Evolutionary conservation across 1,140 invertebrate genomes (phyloP).

Genomic region (Heliconius himera): DNA sequence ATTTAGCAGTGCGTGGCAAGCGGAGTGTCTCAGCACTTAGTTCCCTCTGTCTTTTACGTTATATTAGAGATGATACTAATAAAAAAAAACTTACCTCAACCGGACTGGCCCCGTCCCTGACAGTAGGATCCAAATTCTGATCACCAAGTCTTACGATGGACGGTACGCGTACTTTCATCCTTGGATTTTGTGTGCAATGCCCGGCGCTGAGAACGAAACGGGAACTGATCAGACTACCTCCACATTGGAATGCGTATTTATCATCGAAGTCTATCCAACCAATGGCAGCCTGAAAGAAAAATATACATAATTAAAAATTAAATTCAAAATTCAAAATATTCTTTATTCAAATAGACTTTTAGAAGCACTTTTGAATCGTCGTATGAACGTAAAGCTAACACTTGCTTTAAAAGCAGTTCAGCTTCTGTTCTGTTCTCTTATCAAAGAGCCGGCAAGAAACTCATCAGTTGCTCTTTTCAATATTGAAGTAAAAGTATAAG

Average conservation of each 20-base stretch:
- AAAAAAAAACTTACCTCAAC: conserved; percentile 54
- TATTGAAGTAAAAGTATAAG: too few species aligned
- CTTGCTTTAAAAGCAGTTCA: too few species aligned
- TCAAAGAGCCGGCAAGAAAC: too few species aligned
- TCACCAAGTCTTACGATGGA: conserved; percentile 68
- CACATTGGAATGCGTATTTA: conserved; percentile 60
- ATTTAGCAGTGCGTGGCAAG: too few species aligned
- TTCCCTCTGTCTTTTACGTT: too few species aligned
- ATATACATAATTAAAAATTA: neutral
- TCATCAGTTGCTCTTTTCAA: too few species aligned
- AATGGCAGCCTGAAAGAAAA: conserved; percentile 59
- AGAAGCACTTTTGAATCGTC: too few species aligned
- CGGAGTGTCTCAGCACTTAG: too few species aligned
- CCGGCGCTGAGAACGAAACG: conserved; percentile 63
- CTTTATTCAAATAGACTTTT: too few species aligned
- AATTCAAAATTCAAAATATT: neutral
- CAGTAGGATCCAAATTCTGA: conserved; percentile 61
- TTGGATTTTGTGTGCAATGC: conserved; percentile 53
- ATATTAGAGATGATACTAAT: too few species aligned
- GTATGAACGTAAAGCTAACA: too few species aligned
- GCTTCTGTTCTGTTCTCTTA: too few species aligned
- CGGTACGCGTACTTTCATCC: conserved; percentile 41
- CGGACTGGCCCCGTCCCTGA: conserved; percentile 61
- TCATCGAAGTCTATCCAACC: conserved; percentile 57
- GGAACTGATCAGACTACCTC: conserved; percentile 64